phyloP scores from a whole-genome alignment of 2,888 invertebrate genomes.

The Drosophila melanocephala region DNA sequence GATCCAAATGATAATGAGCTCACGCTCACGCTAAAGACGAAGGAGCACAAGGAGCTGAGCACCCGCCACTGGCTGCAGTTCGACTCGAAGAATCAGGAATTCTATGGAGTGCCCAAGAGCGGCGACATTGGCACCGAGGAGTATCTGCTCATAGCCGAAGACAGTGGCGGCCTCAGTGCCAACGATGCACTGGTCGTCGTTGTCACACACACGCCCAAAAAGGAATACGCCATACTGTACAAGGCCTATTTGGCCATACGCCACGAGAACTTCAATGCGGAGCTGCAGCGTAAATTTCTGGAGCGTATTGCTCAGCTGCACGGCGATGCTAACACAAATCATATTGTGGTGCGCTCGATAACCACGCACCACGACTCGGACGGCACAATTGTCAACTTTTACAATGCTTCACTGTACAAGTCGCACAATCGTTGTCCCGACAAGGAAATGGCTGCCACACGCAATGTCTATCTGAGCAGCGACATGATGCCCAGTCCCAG shows the following conservation, averaged over 20 bases:
- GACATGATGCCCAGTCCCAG: conserved; percentile 87
- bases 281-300: conserved; percentile 92
- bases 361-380: conserved; percentile 85
- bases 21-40: conserved; percentile 90
- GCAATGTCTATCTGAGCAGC: conserved; percentile 90
- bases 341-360: conserved; percentile 91
- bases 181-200: conserved; percentile 92
- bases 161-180: conserved; percentile 90
- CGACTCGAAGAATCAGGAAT: conserved; percentile 94
- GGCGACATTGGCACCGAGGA: conserved; percentile 91
- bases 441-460: conserved; percentile 90
- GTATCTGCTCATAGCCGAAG: conserved; percentile 92
- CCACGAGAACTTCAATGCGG: conserved; percentile 90
- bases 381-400: conserved; percentile 91
- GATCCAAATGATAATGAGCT: conserved; percentile 94
- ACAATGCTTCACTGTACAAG: conserved; percentile 89
- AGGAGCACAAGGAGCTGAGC: conserved; percentile 89
- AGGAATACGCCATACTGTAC: conserved; percentile 91
- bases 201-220: conserved; percentile 88
- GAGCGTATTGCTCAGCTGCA: conserved; percentile 92
- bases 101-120: conserved; percentile 93
- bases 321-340: conserved; percentile 90
- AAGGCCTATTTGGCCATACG: conserved; percentile 91
- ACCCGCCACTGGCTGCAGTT: conserved; percentile 94
- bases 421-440: conserved; percentile 89